Conservation (phyloP, 2,888 invertebrate genomes). For the Drosophila ezoana region DNA sequence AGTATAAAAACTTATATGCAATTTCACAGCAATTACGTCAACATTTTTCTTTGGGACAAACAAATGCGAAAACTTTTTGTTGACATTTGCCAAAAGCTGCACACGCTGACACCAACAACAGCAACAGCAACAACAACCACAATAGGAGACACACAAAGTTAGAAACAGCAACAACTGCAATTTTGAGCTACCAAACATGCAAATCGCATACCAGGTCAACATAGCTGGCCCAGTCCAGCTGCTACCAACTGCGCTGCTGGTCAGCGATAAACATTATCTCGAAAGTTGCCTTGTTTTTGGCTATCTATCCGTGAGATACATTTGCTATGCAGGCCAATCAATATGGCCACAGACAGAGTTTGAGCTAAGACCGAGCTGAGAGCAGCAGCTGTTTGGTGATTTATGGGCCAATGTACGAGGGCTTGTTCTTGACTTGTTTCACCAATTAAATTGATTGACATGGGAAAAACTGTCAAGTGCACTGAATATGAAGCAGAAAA, state of each 20-base stretch:
- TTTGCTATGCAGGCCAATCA: constrained; percentile 62
- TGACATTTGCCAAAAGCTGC: constrained; percentile 74
- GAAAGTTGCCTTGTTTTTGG: constrained; percentile 62
- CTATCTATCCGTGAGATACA: constrained; percentile 67
- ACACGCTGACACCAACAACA: constrained; percentile 30
- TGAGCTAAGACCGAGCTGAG: constrained; percentile 16
- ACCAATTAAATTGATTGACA: constrained; percentile 81
- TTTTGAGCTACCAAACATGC: constrained; percentile 71
- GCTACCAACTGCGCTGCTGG: constrained; percentile 52
- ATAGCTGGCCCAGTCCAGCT: constrained; percentile 34
- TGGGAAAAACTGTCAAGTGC: constrained; percentile 80
- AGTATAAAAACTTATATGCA: constrained; percentile 50
- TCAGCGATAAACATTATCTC: constrained; percentile 76
- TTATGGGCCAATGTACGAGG: constrained; percentile 66
- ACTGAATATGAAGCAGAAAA: background rate
- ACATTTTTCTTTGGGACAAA: constrained; percentile 49
- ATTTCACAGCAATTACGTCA: constrained; percentile 76
- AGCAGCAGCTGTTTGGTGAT: constrained; percentile 66
- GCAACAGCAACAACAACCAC: constrained; percentile 16
- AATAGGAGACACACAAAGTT: constrained; percentile 23
- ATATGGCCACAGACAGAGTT: constrained; percentile 43
- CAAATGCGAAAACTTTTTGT: constrained; percentile 68
- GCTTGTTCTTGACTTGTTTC: constrained; percentile 63
- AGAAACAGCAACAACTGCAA: constrained; percentile 56
- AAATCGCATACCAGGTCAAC: constrained; percentile 80